Evolutionary conservation across 2,113 vertebrate genomes (phyloP).

Genomic region (Gulo gulo): DNA sequence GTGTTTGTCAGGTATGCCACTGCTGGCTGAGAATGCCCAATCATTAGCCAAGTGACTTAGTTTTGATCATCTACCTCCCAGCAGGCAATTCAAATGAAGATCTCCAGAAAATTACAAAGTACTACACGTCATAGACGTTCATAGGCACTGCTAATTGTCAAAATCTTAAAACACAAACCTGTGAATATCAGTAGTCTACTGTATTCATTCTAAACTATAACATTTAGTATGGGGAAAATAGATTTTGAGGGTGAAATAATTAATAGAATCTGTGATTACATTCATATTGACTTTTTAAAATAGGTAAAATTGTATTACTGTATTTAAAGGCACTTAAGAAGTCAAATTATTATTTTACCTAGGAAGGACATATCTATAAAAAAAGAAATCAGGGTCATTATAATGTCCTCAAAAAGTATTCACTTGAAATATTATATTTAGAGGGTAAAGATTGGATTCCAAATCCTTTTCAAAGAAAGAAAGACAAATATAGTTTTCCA

Average conservation of each 20-base stretch:
- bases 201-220: not conserved
- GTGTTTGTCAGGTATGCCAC: not conserved
- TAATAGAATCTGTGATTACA: not conserved
- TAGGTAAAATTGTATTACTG: not conserved
- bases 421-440: not conserved
- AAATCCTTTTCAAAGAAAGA: not conserved
- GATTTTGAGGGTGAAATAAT: not conserved
- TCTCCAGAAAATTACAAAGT: not conserved
- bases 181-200: not conserved
- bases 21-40: fast-evolving
- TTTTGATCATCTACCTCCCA: not conserved
- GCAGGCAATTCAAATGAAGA: not conserved
- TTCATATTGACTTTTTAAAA: not conserved
- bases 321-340: constrained; percentile 12
- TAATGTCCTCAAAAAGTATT: not conserved
- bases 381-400: not conserved
- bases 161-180: not conserved
- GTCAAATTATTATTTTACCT: not conserved
- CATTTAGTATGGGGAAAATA: not conserved
- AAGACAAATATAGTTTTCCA: not conserved
- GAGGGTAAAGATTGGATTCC: not conserved
- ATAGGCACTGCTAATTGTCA: not conserved
- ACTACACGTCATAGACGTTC: not conserved
- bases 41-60: not conserved
- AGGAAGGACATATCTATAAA: not conserved